These are phyloP conservation scores for Magallana ariakensis DNA, from an alignment of 1,140 invertebrate genomes.

Conservation along the genomic window DNA sequence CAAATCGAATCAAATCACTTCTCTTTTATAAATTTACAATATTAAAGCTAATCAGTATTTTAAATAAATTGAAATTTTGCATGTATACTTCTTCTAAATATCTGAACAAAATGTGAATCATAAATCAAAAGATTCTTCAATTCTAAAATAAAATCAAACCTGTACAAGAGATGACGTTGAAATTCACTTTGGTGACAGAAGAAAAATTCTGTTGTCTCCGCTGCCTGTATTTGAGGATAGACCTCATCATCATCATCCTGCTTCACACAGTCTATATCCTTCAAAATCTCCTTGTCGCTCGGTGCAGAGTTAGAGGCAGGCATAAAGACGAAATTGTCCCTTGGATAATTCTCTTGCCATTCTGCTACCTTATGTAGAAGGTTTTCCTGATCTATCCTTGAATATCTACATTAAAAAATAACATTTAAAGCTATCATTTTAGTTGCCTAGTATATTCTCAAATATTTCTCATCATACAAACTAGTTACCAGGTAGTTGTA, in stretches of 20 bases:
- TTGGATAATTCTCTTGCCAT: slow-evolving; percentile 45
- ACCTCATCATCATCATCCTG: slow-evolving; percentile 54
- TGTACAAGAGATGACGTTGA: slow-evolving; percentile 45
- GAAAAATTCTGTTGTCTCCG: slow-evolving; percentile 30
- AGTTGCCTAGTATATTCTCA: neutral
- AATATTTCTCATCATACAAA: neutral
- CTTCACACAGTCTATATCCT: slow-evolving; percentile 34
- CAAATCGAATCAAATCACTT: neutral
- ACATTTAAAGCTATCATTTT: neutral
- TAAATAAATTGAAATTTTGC: neutral
- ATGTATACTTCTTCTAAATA: neutral
- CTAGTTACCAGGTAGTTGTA: neutral
- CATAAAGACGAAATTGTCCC: slow-evolving; percentile 51
- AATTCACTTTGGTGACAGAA: slow-evolving; percentile 56
- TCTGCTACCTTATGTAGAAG: slow-evolving; percentile 42
- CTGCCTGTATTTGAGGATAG: slow-evolving; percentile 11
- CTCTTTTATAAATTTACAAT: neutral
- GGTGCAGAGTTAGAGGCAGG: slow-evolving; percentile 34
- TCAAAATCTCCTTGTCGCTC: neutral
- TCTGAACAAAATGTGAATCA: neutral
- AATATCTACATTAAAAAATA: slow-evolving; percentile 45
- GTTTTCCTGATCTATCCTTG: slow-evolving; percentile 57
- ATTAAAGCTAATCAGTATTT: slow-evolving; percentile 5
- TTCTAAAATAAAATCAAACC: neutral
- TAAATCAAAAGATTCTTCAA: neutral